These are phyloP conservation scores for Nipponia nippon DNA, from an alignment of 2,113 vertebrate genomes.

Conservation along the genomic window DNA sequence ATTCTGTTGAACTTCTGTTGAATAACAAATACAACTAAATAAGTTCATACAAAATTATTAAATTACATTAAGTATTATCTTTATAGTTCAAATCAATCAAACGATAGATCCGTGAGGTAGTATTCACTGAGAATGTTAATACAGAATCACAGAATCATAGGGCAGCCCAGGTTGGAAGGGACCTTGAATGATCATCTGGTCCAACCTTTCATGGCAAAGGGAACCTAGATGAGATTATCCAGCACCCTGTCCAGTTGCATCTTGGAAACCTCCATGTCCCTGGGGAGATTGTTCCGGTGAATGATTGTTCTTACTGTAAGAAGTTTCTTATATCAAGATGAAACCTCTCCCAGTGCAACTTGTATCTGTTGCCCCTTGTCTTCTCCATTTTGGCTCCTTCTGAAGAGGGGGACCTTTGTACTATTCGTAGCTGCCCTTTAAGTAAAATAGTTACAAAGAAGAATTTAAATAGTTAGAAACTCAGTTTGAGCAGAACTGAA, in stretches of 20 bases:
- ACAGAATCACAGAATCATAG: not conserved
- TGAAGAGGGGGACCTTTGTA: not conserved
- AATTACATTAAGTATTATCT: not conserved
- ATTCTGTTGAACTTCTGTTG: not conserved
- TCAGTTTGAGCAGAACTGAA: not conserved
- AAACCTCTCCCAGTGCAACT: not conserved
- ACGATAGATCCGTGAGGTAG: no score
- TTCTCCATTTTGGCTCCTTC: not conserved
- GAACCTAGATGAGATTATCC: not conserved
- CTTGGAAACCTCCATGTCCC: not conserved
- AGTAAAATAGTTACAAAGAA: not conserved
- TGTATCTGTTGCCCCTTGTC: not conserved
- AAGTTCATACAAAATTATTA: not conserved
- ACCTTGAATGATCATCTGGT: not conserved
- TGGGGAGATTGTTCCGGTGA: not conserved
- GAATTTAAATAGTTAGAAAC: not conserved
- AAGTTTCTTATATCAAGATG: not conserved
- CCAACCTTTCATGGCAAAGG: not conserved
- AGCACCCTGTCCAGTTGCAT: accelerated
- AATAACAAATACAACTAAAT: not conserved
- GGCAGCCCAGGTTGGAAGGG: not conserved
- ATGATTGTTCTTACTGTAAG: not conserved
- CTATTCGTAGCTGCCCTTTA: not conserved
- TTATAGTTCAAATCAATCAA: not conserved
- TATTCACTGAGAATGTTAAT: not conserved